phyloP scores from a whole-genome alignment of 2,113 vertebrate genomes.

The Bujurquina vittata region DNA sequence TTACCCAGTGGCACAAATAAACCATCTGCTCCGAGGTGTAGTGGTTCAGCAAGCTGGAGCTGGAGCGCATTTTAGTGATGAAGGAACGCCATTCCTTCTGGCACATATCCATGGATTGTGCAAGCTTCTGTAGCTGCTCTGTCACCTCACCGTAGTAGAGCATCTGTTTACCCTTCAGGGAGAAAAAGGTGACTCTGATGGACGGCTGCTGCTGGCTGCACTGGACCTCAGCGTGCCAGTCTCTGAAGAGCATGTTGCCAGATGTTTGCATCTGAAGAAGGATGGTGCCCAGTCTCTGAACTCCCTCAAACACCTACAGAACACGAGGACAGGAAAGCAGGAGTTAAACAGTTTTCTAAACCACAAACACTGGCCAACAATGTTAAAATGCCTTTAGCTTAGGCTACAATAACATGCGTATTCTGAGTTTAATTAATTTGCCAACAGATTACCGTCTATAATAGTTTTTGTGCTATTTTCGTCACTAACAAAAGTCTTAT shows the following conservation, averaged over 20 bases:
- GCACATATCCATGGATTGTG: conserved; percentile 76
- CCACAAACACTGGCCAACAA: neutral
- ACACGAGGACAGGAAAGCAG: neutral
- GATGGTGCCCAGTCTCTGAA: conserved; percentile 70
- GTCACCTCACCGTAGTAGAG: conserved; percentile 56
- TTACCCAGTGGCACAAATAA: conserved; percentile 76
- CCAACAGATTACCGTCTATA: too few species aligned
- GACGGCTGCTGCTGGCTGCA: conserved; percentile 67
- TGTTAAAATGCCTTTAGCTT: neutral
- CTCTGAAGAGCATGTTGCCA: conserved; percentile 80
- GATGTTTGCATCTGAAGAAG: conserved; percentile 77
- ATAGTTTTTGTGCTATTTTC: neutral
- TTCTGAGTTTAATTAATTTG: neutral
- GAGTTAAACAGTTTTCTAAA: neutral
- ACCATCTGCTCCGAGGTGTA: conserved; percentile 82
- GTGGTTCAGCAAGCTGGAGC: conserved; percentile 74
- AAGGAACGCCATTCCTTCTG: conserved; percentile 75
- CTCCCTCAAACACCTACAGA: conserved; percentile 79
- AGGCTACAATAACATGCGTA: neutral
- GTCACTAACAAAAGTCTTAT: neutral
- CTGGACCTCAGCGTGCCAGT: conserved; percentile 69
- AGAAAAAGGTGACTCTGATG: conserved; percentile 63
- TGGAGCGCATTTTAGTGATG: conserved; percentile 69
- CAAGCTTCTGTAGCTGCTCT: conserved; percentile 67
- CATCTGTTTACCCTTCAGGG: conserved; percentile 45